These are phyloP conservation scores for Nannoperca australis DNA, from an alignment of 2,797 vertebrate species.

Conservation along the genomic window DNA sequence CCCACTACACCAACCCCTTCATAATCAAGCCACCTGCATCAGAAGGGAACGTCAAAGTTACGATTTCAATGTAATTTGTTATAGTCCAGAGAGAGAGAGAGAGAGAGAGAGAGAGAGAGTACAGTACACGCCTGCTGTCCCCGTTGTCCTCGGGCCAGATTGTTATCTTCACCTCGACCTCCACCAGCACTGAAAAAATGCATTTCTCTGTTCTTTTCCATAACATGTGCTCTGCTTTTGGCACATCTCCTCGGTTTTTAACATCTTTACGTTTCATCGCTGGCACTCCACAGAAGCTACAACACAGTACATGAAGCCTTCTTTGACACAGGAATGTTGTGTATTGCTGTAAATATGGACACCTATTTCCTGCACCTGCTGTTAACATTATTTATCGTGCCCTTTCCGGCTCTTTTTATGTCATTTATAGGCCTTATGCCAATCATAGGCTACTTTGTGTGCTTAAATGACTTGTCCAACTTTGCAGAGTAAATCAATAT, in stretches of 20 bases:
- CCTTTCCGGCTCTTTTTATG: constrained; percentile 21
- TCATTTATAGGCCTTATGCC: constrained; percentile 37
- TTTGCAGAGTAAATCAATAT: constrained; percentile 61
- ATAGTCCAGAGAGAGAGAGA: too few species aligned
- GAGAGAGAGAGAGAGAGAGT: constrained; percentile 22
- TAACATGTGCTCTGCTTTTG: constrained; percentile 46
- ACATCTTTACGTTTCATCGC: constrained; percentile 36
- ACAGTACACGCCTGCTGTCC: constrained; percentile 22
- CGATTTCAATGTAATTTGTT: constrained; percentile 32
- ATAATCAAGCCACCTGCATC: constrained; percentile 50
- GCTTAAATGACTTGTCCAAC: constrained; percentile 69
- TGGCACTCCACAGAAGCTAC: constrained; percentile 29
- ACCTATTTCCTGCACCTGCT: constrained; percentile 33
- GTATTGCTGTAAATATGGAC: constrained; percentile 76
- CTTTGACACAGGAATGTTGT: constrained; percentile 63
- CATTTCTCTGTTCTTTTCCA: constrained; percentile 9
- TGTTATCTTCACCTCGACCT: constrained; percentile 39
- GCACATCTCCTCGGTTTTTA: constrained; percentile 45
- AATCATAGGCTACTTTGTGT: constrained; percentile 43
- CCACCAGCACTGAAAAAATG: constrained; percentile 65
- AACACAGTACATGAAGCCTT: constrained; percentile 43
- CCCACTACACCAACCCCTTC: constrained; percentile 36
- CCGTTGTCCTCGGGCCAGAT: constrained; percentile 48
- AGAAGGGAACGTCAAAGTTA: constrained; percentile 53
- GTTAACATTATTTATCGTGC: constrained; percentile 59